A percentile compares a stretch with the other conserved stretches of the same genome.
phyloP scores from a whole-genome alignment of 2,113 vertebrate species.

The Cyprinodon tularosa region DNA sequence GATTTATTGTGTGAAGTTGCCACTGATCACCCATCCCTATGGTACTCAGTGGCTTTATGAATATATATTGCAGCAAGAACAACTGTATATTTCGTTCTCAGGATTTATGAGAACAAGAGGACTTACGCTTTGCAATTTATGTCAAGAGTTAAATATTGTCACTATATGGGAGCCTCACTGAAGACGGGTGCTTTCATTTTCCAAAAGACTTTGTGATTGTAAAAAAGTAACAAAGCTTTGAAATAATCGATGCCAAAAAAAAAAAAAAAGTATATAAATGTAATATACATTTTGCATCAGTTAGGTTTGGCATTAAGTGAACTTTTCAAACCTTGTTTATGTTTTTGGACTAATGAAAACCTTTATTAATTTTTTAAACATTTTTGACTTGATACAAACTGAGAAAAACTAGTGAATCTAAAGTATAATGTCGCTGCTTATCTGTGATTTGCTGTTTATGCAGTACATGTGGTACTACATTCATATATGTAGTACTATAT shows the following conservation, averaged over 20 bases:
- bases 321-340: not conserved
- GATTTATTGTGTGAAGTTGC: constrained; percentile 14
- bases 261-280: constrained; percentile 7
- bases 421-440: constrained; percentile 22
- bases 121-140: not conserved
- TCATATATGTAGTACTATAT: not conserved
- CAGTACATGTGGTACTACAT: not conserved
- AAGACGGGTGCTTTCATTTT: not conserved
- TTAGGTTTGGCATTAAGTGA: not conserved
- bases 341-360: not conserved
- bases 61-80: constrained; percentile 1
- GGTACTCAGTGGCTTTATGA: constrained; percentile 26
- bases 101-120: not conserved
- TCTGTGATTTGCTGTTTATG: constrained; percentile 21
- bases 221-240: constrained; percentile 26
- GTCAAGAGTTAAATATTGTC: not conserved
- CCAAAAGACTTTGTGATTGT: constrained; percentile 11
- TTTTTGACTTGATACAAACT: constrained; percentile 18
- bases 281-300: constrained; percentile 1
- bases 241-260: constrained; percentile 37
- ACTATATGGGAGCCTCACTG: not conserved
- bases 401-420: constrained; percentile 1
- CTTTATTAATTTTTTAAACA: not conserved
- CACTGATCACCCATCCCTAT: constrained; percentile 3
- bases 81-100: not conserved